A percentile compares a stretch with the other conserved stretches of the same genome.
Conservation (phyloP, 2,888 invertebrate genomes). For the Drosophila stalkeri region DNA sequence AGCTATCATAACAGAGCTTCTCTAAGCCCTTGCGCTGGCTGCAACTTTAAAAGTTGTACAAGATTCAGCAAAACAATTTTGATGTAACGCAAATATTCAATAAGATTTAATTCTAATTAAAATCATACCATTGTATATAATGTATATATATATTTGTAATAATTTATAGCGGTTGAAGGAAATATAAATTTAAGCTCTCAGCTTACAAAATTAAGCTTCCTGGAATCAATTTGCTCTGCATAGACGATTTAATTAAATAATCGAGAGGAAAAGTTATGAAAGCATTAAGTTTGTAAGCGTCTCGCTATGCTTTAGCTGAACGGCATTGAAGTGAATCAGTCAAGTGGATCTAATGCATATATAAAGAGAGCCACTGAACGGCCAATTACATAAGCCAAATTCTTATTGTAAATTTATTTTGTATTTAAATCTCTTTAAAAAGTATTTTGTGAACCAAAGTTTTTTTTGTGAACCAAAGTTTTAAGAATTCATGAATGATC, state of each 20-base stretch:
- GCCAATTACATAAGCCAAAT: neutral
- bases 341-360: slow-evolving; percentile 4
- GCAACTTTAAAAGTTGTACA: neutral
- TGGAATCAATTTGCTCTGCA: slow-evolving; percentile 3
- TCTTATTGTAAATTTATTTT: neutral
- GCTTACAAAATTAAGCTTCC: neutral
- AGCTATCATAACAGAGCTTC: too few relatives aligned
- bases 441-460: neutral
- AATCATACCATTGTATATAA: too few relatives aligned
- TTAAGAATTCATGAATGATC: too few relatives aligned
- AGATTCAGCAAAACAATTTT: neutral
- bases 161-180: neutral
- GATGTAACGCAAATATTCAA: neutral
- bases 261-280: neutral
- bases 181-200: neutral
- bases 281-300: neutral
- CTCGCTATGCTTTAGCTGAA: neutral
- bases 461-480: too few relatives aligned
- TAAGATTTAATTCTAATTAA: neutral
- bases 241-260: neutral
- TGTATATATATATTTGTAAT: too few relatives aligned
- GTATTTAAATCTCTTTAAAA: neutral
- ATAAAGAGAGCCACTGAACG: neutral
- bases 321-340: neutral
- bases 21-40: neutral